Evolutionary conservation across 2,888 invertebrate species (phyloP).

Genomic region (Mimas tiliae): DNA sequence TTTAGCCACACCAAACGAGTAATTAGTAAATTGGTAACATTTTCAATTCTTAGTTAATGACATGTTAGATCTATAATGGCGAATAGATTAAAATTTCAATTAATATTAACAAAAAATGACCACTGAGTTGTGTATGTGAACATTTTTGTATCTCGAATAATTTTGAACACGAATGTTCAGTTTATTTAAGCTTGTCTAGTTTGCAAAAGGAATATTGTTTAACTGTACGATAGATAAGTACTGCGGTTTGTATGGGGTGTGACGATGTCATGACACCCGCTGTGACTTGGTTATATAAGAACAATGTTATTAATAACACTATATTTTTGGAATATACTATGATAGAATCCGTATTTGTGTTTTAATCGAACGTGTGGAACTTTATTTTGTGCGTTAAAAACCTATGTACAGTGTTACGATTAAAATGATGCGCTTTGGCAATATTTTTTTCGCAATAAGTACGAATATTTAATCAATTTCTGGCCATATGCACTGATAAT

Average conservation of each 20-base stretch:
- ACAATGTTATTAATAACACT: conserved; percentile 77
- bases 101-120: neutral
- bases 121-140: too few species aligned
- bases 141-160: conserved; percentile 9
- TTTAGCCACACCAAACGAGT: neutral
- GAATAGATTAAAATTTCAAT: neutral
- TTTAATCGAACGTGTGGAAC: conserved; percentile 3
- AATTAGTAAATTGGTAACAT: too few species aligned
- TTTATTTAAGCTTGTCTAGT: conserved; percentile 23
- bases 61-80: neutral
- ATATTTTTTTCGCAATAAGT: too few species aligned
- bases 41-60: too few species aligned
- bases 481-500: too few species aligned
- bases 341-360: conserved; percentile 54
- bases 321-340: conserved; percentile 83
- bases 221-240: conserved; percentile 23
- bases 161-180: conserved; percentile 29
- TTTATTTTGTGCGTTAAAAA: neutral
- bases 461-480: too few species aligned
- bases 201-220: conserved; percentile 22
- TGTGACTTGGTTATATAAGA: conserved; percentile 55
- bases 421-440: too few species aligned
- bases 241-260: conserved; percentile 22
- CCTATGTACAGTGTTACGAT: too few species aligned
- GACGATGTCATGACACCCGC: neutral